These are phyloP conservation scores for Molothrus ater DNA, from an alignment of 2,797 vertebrate genomes.

Conservation along the genomic window DNA sequence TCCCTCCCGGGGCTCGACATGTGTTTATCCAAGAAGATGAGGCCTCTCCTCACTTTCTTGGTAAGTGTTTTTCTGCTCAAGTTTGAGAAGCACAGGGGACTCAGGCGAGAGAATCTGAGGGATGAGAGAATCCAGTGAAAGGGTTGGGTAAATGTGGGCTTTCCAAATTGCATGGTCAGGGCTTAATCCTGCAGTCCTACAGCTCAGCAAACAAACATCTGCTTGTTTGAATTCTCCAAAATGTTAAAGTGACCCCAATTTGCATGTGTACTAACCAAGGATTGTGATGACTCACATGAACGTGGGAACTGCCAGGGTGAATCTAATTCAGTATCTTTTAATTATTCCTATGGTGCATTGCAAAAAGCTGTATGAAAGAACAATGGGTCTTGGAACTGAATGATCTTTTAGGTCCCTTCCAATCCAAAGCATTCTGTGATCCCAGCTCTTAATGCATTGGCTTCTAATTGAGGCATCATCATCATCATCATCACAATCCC, in stretches of 20 bases:
- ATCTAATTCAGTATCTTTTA: background rate
- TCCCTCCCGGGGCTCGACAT: slow-evolving; percentile 97
- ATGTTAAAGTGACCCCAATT: background rate
- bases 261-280: background rate
- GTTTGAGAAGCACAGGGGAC: background rate
- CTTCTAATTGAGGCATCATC: background rate
- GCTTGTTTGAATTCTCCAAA: background rate
- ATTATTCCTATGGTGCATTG: background rate
- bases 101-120: background rate
- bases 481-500: background rate
- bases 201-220: background rate
- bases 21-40: slow-evolving; percentile 97
- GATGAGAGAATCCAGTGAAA: background rate
- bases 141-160: rapidly evolving
- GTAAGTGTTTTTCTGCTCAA: slow-evolving; percentile 84
- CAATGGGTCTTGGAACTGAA: background rate
- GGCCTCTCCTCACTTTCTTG: slow-evolving; percentile 97
- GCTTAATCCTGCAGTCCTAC: background rate
- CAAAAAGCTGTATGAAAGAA: background rate
- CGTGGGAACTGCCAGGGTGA: background rate
- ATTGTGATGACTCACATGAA: background rate
- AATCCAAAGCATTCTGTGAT: background rate
- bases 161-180: background rate
- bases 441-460: background rate
- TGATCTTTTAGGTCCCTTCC: background rate